phyloP scores from a whole-genome alignment of 1,140 invertebrate species.

The Delia radicum region DNA sequence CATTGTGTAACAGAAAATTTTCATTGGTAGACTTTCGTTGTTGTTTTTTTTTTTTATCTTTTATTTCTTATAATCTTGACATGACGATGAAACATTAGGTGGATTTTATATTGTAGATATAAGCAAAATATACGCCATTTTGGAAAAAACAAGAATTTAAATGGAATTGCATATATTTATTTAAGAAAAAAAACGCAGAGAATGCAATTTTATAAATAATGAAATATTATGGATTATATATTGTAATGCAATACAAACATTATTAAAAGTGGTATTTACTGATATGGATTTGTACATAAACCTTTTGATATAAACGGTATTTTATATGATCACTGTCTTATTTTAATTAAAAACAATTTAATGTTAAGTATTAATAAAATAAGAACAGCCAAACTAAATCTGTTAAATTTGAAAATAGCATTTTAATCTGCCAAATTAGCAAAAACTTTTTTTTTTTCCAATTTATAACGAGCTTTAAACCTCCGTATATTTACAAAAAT shows the following conservation, averaged over 20 bases:
- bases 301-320: not conserved
- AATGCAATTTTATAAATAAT: not conserved
- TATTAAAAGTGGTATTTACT: too few species aligned
- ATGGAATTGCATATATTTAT: too few species aligned
- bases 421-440: too few species aligned
- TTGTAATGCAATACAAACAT: not conserved
- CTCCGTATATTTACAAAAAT: too few species aligned
- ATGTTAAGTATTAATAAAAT: too few species aligned
- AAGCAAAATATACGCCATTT: constrained; percentile 29
- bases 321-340: too few species aligned
- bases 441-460: too few species aligned
- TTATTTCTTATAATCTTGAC: constrained; percentile 34
- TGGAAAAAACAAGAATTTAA: not conserved
- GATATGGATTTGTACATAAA: too few species aligned
- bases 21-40: constrained; percentile 15
- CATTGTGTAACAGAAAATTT: not conserved
- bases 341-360: too few species aligned
- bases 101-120: constrained; percentile 29
- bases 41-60: constrained; percentile 25
- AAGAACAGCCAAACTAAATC: not conserved
- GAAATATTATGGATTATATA: not conserved
- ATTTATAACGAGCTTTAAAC: too few species aligned
- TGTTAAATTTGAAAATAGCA: not conserved
- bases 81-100: not conserved
- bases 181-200: too few species aligned